These are phyloP conservation scores for Diabrotica balteata DNA, from an alignment of 2,888 invertebrate genomes.

Conservation along the genomic window DNA sequence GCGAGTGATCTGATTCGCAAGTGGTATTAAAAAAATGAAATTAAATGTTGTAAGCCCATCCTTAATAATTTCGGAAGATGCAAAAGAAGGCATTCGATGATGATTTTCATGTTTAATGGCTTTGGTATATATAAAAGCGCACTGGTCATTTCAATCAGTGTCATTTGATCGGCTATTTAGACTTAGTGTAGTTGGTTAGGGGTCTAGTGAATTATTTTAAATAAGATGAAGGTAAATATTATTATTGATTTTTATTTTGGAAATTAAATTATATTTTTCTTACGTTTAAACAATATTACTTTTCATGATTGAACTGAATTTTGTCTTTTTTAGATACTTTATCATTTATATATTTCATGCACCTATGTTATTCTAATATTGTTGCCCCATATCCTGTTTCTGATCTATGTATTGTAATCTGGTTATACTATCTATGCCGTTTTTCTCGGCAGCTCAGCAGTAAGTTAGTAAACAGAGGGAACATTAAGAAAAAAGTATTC, in stretches of 20 bases:
- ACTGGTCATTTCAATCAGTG: constrained; percentile 15
- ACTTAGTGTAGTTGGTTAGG: constrained; percentile 8
- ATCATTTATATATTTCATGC: too few species aligned
- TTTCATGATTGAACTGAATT: too few species aligned
- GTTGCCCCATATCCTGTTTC: too few species aligned
- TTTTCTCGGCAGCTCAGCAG: too few species aligned
- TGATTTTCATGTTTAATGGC: constrained; percentile 4
- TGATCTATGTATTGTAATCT: too few species aligned
- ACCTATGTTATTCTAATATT: too few species aligned
- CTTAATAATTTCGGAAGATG: constrained; percentile 36
- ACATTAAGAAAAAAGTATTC: too few species aligned
- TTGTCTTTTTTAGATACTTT: too few species aligned
- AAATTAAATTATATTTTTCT: too few species aligned
- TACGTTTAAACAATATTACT: too few species aligned
- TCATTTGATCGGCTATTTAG: constrained; percentile 18
- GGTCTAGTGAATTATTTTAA: not conserved
- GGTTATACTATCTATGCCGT: too few species aligned
- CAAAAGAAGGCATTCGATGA: constrained; percentile 4
- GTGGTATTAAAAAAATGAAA: constrained; percentile 24
- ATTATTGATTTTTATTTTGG: not conserved
- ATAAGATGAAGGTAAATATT: constrained; percentile 17
- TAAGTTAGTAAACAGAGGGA: too few species aligned
- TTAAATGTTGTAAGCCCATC: constrained; percentile 38
- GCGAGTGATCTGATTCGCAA: constrained; percentile 45
- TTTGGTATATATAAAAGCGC: constrained; percentile 22